A percentile compares a stretch with the other conserved stretches of the same genome.
These are phyloP conservation scores for Parnassius orleans DNA, from an alignment of 2,888 invertebrate species.

Conservation along the genomic window DNA sequence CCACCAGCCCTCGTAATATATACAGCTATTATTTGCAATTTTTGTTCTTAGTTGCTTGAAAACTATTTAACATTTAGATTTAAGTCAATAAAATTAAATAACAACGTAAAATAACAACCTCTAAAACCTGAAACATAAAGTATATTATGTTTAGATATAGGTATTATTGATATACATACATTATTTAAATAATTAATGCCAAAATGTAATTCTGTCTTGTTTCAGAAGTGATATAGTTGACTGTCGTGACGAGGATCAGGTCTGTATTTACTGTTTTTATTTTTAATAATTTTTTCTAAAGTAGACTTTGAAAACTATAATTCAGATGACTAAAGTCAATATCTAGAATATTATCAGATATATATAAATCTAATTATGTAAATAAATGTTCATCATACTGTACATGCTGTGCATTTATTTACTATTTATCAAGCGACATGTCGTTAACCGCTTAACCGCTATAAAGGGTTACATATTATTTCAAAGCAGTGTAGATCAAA, in stretches of 20 bases:
- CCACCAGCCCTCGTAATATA: too few relatives aligned
- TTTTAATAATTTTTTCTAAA: conserved; percentile 5
- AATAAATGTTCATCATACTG: conserved; percentile 2
- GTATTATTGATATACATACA: too few relatives aligned
- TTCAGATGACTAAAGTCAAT: neutral
- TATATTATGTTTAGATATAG: too few relatives aligned
- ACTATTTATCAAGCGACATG: conserved; percentile 25
- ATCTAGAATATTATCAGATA: conserved; percentile 3
- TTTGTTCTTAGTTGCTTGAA: too few relatives aligned
- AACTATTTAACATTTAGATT: too few relatives aligned
- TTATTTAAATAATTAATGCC: too few relatives aligned
- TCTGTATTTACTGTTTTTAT: conserved; percentile 41
- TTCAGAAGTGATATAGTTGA: conserved; percentile 73
- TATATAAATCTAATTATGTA: neutral
- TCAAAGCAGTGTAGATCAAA: conserved; percentile 33
- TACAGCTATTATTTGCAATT: too few relatives aligned
- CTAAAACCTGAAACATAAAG: too few relatives aligned
- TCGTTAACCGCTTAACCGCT: conserved; percentile 33
- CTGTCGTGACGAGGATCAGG: conserved; percentile 66
- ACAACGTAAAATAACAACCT: too few relatives aligned
- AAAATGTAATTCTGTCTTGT: conserved; percentile 31
- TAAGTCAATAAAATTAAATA: too few relatives aligned
- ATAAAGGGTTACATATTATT: conserved; percentile 30
- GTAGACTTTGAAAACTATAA: neutral
- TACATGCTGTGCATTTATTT: conserved; percentile 1